Conservation (phyloP, 1,140 invertebrate genomes). For the Ganaspis sp. region DNA sequence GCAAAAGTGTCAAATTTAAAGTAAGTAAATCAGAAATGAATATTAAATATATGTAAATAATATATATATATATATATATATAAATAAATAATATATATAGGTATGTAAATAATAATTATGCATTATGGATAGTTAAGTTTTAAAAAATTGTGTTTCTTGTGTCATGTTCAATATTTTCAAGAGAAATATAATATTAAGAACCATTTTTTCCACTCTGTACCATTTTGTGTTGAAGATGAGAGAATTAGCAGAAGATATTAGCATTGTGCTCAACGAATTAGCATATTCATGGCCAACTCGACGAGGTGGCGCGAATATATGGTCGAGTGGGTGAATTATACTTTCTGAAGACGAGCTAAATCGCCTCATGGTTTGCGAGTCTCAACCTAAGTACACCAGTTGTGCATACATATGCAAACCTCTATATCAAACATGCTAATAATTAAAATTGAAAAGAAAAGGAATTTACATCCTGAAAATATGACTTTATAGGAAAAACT, state of each 20-base stretch:
- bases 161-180: no score
- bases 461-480: neutral
- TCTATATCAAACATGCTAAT: constrained; percentile 23
- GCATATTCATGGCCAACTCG: constrained; percentile 54
- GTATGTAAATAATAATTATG: no score
- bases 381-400: constrained; percentile 41
- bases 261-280: constrained; percentile 55
- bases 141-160: no score
- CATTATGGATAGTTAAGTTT: no score
- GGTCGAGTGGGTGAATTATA: constrained; percentile 52
- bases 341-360: constrained; percentile 53
- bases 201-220: neutral
- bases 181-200: no score
- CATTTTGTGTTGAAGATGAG: constrained; percentile 40
- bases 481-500: neutral
- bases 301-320: constrained; percentile 50
- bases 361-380: constrained; percentile 48
- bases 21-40: no score
- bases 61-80: no score
- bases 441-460: constrained; percentile 1
- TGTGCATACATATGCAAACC: constrained; percentile 41
- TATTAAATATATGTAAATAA: no score
- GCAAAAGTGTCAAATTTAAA: no score
- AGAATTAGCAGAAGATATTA: constrained; percentile 55
- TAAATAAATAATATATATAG: no score